Base-by-base conservation (phyloP, 2,888 invertebrate species). In the Amphipoea lucens region DNA sequence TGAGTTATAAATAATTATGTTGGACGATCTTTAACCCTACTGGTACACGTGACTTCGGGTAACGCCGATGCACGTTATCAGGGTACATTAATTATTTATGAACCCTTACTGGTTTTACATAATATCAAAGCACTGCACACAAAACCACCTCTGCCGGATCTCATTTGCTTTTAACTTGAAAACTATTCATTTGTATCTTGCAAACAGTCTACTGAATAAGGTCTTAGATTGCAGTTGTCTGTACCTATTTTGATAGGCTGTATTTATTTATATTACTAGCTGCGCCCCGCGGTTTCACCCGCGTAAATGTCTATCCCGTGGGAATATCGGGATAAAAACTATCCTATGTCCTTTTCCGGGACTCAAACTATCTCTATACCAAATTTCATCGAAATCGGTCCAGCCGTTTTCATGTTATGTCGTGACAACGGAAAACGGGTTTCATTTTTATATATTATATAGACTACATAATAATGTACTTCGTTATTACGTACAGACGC, bases 31-130 rank as follows among this genome's bases (percentile, higher is more conserved):
- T 77, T 63, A 69, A 76, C 83, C 68, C 69, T 57, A 63, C 1
- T 57, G 48, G 42, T 23, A 82, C 66, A 76, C 62, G 83, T 77
- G 57, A 81, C 68, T 76, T 45, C 48, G 54, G 11, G 29, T 63
- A 20, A 48, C 48, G 62, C 14, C 45, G 45, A 48, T 83, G 40
- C 68, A 57, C 45, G 29, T 29, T 80, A 68, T 68, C 62, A 68
- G 29, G 5, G 12, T 45, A 20, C 17, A 54, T 62, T n/a, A 4
- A 45, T 45, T 45, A 57, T 40, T n/a, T 23, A 75, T n/a, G 54
- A 54, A 54, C 36, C 9, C 36, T 14, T 51, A 23, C 23, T 54
- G 36, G 36, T 54, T 54, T 48, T 14, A 51, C 14, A 54, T 11
- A 0, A 12, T 40, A 3, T 54, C 14, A 71, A 54, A 54, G 36